phyloP scores from a whole-genome alignment of 2,888 invertebrate genomes.

The Leuctra nigra region DNA sequence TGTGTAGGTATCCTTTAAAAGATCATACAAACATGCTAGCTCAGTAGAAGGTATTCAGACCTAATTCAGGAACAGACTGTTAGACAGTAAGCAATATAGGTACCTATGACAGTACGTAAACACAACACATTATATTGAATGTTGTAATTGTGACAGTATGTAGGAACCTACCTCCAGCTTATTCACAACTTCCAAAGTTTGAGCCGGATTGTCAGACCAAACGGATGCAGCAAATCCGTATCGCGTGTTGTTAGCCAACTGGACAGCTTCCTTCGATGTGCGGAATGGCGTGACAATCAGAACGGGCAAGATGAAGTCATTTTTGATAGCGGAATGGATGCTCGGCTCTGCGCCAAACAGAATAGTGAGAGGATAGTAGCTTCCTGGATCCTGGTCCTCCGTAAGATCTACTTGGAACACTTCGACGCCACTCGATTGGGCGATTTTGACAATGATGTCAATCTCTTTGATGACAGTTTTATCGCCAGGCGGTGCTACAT shows the following conservation, averaged over 20 bases:
- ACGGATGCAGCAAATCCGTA: conserved; percentile 47
- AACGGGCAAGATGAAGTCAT: conserved; percentile 43
- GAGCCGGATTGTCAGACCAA: conserved; percentile 49
- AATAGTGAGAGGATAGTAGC: conserved; percentile 40
- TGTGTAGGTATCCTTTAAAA: too few species aligned
- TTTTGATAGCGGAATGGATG: conserved; percentile 37
- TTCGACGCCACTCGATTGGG: conserved; percentile 35
- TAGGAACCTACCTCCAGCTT: conserved; percentile 40
- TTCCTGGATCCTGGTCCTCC: conserved; percentile 29
- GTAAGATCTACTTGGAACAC: conserved; percentile 15
- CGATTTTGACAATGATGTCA: conserved; percentile 32
- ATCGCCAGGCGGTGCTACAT: conserved; percentile 41
- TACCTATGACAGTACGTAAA: too few species aligned
- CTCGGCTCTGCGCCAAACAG: conserved; percentile 40
- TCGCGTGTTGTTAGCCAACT: conserved; percentile 46
- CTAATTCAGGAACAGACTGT: too few species aligned
- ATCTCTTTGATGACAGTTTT: conserved; percentile 36
- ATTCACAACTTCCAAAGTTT: conserved; percentile 47
- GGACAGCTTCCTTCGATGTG: conserved; percentile 49
- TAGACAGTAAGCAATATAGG: too few species aligned
- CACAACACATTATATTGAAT: too few species aligned
- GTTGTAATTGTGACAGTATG: too few species aligned
- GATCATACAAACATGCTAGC: too few species aligned
- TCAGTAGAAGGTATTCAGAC: too few species aligned
- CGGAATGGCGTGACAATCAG: conserved; percentile 45